Percentiles rank a stretch among this genome's conserved stretches.
phyloP scores from a whole-genome alignment of 2,888 invertebrate genomes.

The Protonemura montana region DNA sequence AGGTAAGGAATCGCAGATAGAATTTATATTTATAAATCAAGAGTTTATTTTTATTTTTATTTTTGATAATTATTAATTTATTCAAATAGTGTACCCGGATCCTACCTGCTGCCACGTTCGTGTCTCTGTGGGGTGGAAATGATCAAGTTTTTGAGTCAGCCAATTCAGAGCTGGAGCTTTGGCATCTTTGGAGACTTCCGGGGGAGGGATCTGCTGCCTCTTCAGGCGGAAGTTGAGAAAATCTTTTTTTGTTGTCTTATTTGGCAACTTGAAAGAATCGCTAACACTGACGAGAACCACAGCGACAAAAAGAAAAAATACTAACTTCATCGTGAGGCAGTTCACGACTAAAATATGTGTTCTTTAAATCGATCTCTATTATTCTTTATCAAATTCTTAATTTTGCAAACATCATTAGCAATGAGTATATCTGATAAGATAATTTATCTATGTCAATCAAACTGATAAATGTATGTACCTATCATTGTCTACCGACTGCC shows the following conservation, averaged over 20 bases:
- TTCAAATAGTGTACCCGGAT: too few relatives aligned
- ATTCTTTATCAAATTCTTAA: not conserved
- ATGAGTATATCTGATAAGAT: not conserved
- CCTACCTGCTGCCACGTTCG: conserved; percentile 62
- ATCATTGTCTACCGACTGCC: too few relatives aligned
- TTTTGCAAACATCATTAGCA: not conserved
- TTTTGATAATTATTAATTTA: too few relatives aligned
- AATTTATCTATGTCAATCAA: not conserved
- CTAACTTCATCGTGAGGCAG: not conserved
- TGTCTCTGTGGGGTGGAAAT: conserved; percentile 60
- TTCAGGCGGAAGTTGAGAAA: not conserved
- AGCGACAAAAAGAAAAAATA: not conserved
- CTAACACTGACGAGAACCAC: not conserved
- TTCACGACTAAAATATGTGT: not conserved
- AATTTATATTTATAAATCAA: too few relatives aligned
- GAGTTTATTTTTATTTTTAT: too few relatives aligned
- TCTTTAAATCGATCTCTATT: not conserved
- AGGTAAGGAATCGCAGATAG: too few relatives aligned
- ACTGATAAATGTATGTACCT: not conserved
- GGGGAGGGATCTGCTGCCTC: conserved; percentile 16
- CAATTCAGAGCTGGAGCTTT: conserved; percentile 21
- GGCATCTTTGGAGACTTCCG: not conserved
- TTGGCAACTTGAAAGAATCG: not conserved
- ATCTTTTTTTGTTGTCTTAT: not conserved
- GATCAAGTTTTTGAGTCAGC: conserved; percentile 60